Percentiles rank a stretch among this genome's conserved stretches.
Evolutionary conservation across 2,113 vertebrate species (phyloP).

Genomic region (Tragelaphus imberbis): DNA sequence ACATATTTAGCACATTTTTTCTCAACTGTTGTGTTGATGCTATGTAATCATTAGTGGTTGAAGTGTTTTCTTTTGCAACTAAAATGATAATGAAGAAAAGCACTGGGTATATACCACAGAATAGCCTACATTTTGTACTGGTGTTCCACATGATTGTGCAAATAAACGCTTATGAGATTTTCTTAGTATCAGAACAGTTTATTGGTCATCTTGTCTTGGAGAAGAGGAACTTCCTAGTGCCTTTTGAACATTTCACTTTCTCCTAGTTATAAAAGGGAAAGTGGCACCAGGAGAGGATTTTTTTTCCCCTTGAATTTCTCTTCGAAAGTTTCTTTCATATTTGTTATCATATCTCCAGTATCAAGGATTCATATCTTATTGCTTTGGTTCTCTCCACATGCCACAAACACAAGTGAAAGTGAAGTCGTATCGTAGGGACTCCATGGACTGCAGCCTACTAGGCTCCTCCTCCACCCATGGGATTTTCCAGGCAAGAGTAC

Average conservation of each 20-base stretch:
- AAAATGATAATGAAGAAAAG: not conserved
- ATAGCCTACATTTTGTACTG: not conserved
- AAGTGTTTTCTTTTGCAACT: not conserved
- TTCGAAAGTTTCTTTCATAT: not conserved
- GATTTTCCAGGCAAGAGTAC: no score
- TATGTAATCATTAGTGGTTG: not conserved
- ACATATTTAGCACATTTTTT: not conserved
- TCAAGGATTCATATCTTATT: not conserved
- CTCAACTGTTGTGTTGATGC: not conserved
- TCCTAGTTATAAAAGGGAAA: not conserved
- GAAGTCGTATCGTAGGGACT: no score
- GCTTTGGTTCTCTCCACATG: not conserved
- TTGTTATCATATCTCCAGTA: not conserved
- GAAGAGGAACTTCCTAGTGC: not conserved
- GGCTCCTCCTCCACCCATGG: no score
- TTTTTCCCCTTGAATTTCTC: not conserved
- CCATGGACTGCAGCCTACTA: no score
- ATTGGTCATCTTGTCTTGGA: not conserved
- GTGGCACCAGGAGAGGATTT: not conserved
- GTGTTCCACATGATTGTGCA: not conserved
- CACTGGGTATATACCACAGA: not conserved
- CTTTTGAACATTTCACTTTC: not conserved
- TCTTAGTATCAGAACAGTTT: not conserved
- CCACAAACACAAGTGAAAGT: not conserved
- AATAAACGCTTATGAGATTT: not conserved